phyloP scores from a whole-genome alignment of 2,888 invertebrate genomes.

The Antheraea assamensis region DNA sequence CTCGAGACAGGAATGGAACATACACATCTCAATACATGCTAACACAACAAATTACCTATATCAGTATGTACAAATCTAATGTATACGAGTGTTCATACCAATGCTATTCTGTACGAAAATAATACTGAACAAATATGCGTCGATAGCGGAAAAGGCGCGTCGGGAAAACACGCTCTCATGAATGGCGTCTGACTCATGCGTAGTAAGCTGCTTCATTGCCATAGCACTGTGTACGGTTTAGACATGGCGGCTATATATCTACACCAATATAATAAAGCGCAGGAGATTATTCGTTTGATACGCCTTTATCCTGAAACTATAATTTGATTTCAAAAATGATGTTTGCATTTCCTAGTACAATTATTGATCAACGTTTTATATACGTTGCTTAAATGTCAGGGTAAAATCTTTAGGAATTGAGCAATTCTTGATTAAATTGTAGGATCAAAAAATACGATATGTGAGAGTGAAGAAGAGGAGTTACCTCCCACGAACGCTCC shows the following conservation, averaged over 20 bases:
- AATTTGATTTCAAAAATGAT: too few species aligned
- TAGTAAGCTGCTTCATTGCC: not conserved
- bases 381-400: too few species aligned
- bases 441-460: too few species aligned
- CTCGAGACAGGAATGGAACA: too few species aligned
- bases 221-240: not conserved
- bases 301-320: not conserved
- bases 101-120: not conserved
- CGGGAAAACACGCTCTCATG: slow-evolving; percentile 11
- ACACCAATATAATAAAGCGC: not conserved
- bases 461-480: too few species aligned
- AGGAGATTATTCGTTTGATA: not conserved
- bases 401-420: too few species aligned
- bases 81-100: not conserved
- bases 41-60: too few species aligned
- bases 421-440: too few species aligned
- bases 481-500: too few species aligned
- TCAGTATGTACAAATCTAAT: not conserved
- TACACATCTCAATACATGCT: too few species aligned
- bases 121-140: not conserved
- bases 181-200: slow-evolving; percentile 13
- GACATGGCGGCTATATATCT: not conserved
- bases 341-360: too few species aligned
- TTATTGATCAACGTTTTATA: too few species aligned
- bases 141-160: not conserved